phyloP scores from a whole-genome alignment of 2,888 invertebrate species.

The Tinea pellionella region DNA sequence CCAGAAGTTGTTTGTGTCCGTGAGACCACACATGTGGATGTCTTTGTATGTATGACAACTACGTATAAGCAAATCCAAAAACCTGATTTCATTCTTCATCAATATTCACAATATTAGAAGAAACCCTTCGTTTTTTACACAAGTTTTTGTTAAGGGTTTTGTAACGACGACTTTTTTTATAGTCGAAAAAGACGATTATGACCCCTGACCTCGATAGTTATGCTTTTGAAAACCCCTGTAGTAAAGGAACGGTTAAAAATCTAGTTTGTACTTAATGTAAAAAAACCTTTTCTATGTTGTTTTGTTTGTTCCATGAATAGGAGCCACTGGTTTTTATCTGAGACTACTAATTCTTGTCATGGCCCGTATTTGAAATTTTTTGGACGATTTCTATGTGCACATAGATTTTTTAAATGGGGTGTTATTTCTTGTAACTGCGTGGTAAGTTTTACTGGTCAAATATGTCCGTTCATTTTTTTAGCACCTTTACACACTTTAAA shows the following conservation, averaged over 20 bases:
- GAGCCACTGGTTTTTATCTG: constrained; percentile 24
- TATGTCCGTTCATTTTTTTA: neutral
- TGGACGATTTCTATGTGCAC: neutral
- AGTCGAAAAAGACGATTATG: constrained; percentile 53
- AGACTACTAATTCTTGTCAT: constrained; percentile 33
- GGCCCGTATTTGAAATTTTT: neutral
- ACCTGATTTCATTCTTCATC: constrained; percentile 68
- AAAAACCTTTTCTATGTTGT: constrained; percentile 53
- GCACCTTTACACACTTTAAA: too few species aligned
- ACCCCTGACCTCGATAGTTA: constrained; percentile 47
- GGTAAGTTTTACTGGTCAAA: neutral
- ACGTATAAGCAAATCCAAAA: constrained; percentile 44
- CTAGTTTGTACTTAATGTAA: constrained; percentile 53
- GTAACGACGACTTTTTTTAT: constrained; percentile 64
- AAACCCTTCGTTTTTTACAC: constrained; percentile 52
- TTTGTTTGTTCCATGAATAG: constrained; percentile 15
- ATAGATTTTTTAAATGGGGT: neutral
- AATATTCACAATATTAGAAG: constrained; percentile 69
- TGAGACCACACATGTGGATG: constrained; percentile 55
- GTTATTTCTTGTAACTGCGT: neutral
- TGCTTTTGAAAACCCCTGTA: constrained; percentile 34
- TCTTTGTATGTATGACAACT: constrained; percentile 37
- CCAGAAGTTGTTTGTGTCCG: constrained; percentile 52
- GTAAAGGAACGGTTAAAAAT: constrained; percentile 40
- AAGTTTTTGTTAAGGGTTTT: constrained; percentile 43